Base-by-base conservation (phyloP, 2,113 vertebrate species). In the Callaeas wilsoni region DNA sequence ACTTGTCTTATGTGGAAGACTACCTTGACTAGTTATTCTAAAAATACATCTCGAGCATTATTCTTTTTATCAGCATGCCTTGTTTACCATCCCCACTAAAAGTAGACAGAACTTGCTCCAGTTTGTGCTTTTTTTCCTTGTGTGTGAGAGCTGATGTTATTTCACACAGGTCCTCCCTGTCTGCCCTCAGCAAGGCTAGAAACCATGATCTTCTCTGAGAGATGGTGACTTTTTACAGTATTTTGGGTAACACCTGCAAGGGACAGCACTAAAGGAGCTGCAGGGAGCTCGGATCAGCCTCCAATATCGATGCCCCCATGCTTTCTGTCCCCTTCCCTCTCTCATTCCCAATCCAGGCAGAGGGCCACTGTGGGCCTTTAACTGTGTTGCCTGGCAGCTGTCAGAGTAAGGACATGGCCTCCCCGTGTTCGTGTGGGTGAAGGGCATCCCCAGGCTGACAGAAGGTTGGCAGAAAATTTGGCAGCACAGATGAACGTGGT, bases 141-240 rank as follows among this genome's bases (percentile, higher is more conserved):
- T 59, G 22, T 83, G 55, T 75, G 35, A 44, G 47, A 59, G 42
- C 60, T 4, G 0, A 41, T 57, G 26, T 47, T 78, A 30, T 29
- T 74, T 74, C 60, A 53, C 42, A 74, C 1, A 8, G 7, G 15
- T 13, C 21, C 50, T 78, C 25, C 32, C 29, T 23, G 33, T 15
- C 53, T 73, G 55, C 49, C 13, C 17, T 52, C 0, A 0, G 14
- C 3, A 1, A 69, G 27, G 30, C 63, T 64, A 26, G 49, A 73
- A 81, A 64, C 20, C 4, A 4, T 84, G 73, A 64, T 5, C 17
- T 91, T 8, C 21, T n/a, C 32, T 42, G 33, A 56, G 39, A 79
- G 7, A 50, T 0, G 1, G 7, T 13, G 39, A 12, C 44, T 42
- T 86, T 67, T 75, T 76, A 25, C n/a, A n/a, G 32, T 33, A 13